Percentiles rank a stretch among this genome's conserved stretches.
phyloP scores from a whole-genome alignment of 2,113 vertebrate genomes.

The Spilogale gracilis region DNA sequence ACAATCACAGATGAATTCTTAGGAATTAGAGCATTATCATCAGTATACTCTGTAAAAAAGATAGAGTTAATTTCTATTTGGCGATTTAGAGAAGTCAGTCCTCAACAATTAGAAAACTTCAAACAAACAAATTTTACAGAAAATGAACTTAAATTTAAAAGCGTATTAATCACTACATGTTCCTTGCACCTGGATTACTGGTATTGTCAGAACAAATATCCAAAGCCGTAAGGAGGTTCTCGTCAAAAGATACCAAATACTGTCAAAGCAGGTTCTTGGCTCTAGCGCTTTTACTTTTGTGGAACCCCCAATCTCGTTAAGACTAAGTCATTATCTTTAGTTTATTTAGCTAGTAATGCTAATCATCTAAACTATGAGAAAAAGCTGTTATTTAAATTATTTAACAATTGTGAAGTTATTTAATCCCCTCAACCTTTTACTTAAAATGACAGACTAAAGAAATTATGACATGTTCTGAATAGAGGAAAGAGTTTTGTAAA shows the following conservation, averaged over 20 bases:
- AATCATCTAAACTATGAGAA: background rate
- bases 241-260: background rate
- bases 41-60: constrained; percentile 93
- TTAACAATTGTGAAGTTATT: too few relatives aligned
- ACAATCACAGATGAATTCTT: constrained; percentile 99
- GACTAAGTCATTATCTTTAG: background rate
- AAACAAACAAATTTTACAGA: constrained; percentile 7
- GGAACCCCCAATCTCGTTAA: background rate
- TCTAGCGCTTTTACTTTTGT: background rate
- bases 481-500: background rate
- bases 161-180: background rate
- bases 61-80: constrained; percentile 57
- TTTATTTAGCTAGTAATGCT: constrained; percentile 20
- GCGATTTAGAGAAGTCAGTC: background rate
- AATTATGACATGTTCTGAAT: background rate
- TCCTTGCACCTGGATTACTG: background rate
- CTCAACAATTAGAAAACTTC: constrained; percentile 53
- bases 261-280: background rate
- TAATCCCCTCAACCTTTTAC: background rate
- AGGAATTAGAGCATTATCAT: constrained; percentile 94
- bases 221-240: background rate
- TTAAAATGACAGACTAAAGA: background rate
- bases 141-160: constrained; percentile 13
- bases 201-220: background rate
- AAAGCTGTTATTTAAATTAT: background rate